Conservation (phyloP, 2,797 vertebrate species). For the Spinibarbus caldwelli region DNA sequence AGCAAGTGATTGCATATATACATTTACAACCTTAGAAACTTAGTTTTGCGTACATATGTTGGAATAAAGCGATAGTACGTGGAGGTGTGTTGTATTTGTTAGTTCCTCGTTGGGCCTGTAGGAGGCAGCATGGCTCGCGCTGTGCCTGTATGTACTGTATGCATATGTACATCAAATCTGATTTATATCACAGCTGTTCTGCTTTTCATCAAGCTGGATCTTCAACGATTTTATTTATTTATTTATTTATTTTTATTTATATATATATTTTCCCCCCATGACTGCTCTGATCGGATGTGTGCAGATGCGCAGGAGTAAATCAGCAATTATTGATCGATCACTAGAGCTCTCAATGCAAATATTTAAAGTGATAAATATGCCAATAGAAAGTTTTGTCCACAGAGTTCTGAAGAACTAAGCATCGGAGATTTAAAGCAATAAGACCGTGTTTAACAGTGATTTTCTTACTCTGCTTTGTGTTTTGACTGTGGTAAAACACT, state of each 20-base stretch:
- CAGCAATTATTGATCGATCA: not conserved
- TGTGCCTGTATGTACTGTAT: conserved; percentile 4
- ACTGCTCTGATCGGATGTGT: not conserved
- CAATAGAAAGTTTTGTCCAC: not conserved
- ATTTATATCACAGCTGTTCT: conserved; percentile 8
- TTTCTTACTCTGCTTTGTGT: not conserved
- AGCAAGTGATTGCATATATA: not conserved
- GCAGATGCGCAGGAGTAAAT: not conserved
- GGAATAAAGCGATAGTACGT: not conserved
- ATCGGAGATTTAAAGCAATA: not conserved
- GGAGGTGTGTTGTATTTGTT: not conserved
- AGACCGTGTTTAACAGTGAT: not conserved
- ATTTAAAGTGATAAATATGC: not conserved
- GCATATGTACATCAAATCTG: not conserved
- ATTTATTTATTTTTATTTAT: too few species aligned
- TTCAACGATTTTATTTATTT: too few species aligned
- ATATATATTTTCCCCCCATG: too few species aligned
- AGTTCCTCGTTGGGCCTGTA: conserved; percentile 67
- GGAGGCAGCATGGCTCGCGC: conserved; percentile 82
- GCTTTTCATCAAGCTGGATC: not conserved
- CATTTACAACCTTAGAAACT: too few species aligned
- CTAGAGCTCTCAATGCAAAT: not conserved
- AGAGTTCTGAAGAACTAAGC: not conserved
- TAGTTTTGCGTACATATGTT: not conserved
- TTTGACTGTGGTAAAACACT: not conserved